Evolutionary conservation across 2,888 invertebrate species (phyloP), one percentile per base, ranked within the genome.

Genomic region (Tinea trinotella): DNA sequence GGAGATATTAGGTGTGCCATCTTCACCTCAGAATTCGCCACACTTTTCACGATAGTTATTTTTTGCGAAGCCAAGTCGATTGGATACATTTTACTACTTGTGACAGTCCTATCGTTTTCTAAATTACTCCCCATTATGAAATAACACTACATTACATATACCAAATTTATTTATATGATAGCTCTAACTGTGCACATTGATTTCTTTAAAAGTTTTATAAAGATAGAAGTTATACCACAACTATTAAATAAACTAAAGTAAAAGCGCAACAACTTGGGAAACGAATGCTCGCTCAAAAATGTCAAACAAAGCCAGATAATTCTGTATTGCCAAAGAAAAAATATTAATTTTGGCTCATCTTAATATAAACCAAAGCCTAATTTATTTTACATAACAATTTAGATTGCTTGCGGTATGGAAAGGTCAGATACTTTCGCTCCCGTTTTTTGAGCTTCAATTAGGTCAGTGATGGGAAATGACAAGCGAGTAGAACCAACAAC

Each of bases 51-150:
- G 54, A 86, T 85, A 61, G 85, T 84, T 56, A 86, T 85, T 69
- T 86, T 86, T 69, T 82, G 84, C 60, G 83, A 82, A 56, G 85
- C 85, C 71, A 86, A 81, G 76, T 86, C 85, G 62, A 86, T 85
- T 59, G 86, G 86, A 75, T 87, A 87, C 72, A 86, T 86, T 76
- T 90, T 90, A 60, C 80, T 80, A 63, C 81, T 68, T 60, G 88
- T 82, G 59, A 79, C 67, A 63, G 89, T 87, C 62, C 89, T 88
- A 62, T 89, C 89, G 62, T 86, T 88, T 63, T 86, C 86, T 64
- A 80, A 70, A 74, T 83, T 84, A 62, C 68, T 75, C 64, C 76
- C 85, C 86, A 86, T 86, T 68, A 63, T 77, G 36, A 20, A 30
- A 55, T 15, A 30, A 44, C 20, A 40, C 19, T 22, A 53, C 35